A percentile compares a stretch with the other conserved stretches of the same genome.
Conservation (phyloP, 2,888 invertebrate species). For the Oligia strigilis region DNA sequence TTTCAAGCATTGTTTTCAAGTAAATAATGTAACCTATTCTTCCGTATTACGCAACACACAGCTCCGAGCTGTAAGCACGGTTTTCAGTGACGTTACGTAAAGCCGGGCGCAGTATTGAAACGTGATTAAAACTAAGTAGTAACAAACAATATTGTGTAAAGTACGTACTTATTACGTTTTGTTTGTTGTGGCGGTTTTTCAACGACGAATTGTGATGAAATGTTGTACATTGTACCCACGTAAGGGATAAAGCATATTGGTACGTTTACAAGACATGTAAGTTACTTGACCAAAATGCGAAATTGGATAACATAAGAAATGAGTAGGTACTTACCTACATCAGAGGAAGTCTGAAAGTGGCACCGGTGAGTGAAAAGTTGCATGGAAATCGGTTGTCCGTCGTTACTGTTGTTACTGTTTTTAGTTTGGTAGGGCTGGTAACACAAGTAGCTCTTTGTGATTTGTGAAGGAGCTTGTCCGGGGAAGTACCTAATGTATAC, state of each 20-base stretch:
- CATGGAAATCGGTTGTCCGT: too few relatives aligned
- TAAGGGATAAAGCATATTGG: not conserved
- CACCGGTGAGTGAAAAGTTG: not conserved
- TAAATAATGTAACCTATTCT: constrained; percentile 10
- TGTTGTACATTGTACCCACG: not conserved
- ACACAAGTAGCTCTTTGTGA: not conserved
- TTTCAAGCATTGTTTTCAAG: not conserved
- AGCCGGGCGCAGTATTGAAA: constrained; percentile 16
- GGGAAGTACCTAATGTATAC: not conserved
- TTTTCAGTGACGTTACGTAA: constrained; percentile 44
- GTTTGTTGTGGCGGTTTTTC: constrained; percentile 28
- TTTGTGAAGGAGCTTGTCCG: not conserved
- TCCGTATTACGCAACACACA: constrained; percentile 41
- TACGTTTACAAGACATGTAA: not conserved
- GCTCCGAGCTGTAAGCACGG: constrained; percentile 6
- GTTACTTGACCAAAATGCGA: not conserved
- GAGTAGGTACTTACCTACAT: too few relatives aligned
- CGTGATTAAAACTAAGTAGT: constrained; percentile 35
- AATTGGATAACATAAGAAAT: not conserved
- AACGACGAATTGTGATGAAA: not conserved
- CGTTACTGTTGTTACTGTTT: too few relatives aligned
- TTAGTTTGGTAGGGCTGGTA: not conserved
- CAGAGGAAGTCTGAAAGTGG: not conserved
- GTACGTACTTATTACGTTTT: not conserved
- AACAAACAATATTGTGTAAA: constrained; percentile 33